Percentiles rank a stretch among this genome's conserved stretches.
Conservation (phyloP, 2,888 invertebrate species). For the Eulithis prunata region DNA sequence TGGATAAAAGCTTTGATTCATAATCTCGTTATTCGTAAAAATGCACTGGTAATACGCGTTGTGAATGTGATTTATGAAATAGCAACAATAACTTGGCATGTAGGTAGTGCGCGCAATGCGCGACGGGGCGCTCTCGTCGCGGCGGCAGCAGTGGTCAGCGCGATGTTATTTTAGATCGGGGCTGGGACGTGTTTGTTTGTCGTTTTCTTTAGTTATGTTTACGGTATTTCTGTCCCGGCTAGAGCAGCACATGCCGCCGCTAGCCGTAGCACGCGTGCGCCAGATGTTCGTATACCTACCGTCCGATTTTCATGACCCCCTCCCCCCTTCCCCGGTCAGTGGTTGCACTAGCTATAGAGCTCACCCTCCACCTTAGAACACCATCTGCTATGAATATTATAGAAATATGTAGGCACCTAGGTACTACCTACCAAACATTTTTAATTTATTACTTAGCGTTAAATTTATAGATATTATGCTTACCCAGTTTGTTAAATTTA, state of each 20-base stretch:
- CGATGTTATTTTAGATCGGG: slow-evolving; percentile 71
- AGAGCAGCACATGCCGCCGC: slow-evolving; percentile 19
- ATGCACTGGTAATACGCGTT: background rate
- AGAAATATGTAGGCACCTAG: background rate
- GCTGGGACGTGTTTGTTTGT: slow-evolving; percentile 59
- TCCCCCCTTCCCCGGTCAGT: background rate
- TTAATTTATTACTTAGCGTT: too few relatives aligned
- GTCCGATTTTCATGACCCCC: slow-evolving; percentile 27
- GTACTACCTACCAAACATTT: too few relatives aligned
- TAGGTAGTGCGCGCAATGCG: slow-evolving; percentile 33
- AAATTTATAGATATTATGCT: too few relatives aligned
- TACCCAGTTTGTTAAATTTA: too few relatives aligned
- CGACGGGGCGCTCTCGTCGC: background rate
- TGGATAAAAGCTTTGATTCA: background rate
- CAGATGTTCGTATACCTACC: slow-evolving; percentile 33
- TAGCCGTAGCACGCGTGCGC: slow-evolving; percentile 20
- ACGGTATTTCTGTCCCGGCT: slow-evolving; percentile 52
- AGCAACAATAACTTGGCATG: slow-evolving; percentile 54
- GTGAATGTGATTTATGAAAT: slow-evolving; percentile 37
- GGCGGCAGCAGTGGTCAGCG: slow-evolving; percentile 46
- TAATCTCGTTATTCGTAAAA: background rate
- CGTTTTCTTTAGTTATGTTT: slow-evolving; percentile 54
- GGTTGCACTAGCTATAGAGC: background rate
- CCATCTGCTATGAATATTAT: slow-evolving; percentile 7
- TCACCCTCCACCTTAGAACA: background rate